These are phyloP conservation scores for Phyllostomus discolor DNA, from an alignment of 2,113 vertebrate species.

Conservation along the genomic window DNA sequence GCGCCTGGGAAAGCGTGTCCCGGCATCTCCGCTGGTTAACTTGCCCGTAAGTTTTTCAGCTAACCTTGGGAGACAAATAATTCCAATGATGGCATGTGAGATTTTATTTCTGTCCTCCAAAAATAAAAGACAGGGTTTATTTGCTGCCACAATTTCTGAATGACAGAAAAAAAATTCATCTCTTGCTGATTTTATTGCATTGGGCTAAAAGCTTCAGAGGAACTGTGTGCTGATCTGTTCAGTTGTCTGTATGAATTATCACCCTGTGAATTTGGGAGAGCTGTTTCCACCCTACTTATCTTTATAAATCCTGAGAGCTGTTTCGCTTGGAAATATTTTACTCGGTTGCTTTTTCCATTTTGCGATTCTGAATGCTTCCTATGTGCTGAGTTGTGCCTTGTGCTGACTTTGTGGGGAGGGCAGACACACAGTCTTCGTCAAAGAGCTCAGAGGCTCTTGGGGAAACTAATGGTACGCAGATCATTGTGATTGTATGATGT, in stretches of 20 bases:
- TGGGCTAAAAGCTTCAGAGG: slow-evolving; percentile 22
- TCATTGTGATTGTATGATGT: background rate
- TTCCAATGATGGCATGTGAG: background rate
- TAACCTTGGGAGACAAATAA: slow-evolving; percentile 15
- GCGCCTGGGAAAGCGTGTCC: background rate
- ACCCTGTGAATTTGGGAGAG: slow-evolving; percentile 2
- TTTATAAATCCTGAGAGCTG: slow-evolving; percentile 26
- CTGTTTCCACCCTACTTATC: background rate
- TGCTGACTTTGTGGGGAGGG: background rate
- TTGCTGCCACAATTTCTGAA: slow-evolving; percentile 33
- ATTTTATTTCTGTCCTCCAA: slow-evolving; percentile 19
- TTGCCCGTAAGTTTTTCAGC: background rate
- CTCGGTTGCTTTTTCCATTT: background rate
- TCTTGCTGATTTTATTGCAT: slow-evolving; percentile 40
- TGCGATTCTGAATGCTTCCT: background rate
- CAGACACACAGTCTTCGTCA: background rate
- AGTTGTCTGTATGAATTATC: background rate
- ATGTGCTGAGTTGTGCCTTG: background rate
- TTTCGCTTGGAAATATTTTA: slow-evolving; percentile 2
- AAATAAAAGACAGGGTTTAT: slow-evolving; percentile 27
- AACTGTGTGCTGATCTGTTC: background rate
- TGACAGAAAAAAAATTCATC: background rate
- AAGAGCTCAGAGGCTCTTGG: background rate
- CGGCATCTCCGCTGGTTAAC: background rate
- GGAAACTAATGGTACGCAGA: background rate